Evolutionary conservation across 2,888 invertebrate genomes (phyloP).

Genomic region (Machimus rusticus): DNA sequence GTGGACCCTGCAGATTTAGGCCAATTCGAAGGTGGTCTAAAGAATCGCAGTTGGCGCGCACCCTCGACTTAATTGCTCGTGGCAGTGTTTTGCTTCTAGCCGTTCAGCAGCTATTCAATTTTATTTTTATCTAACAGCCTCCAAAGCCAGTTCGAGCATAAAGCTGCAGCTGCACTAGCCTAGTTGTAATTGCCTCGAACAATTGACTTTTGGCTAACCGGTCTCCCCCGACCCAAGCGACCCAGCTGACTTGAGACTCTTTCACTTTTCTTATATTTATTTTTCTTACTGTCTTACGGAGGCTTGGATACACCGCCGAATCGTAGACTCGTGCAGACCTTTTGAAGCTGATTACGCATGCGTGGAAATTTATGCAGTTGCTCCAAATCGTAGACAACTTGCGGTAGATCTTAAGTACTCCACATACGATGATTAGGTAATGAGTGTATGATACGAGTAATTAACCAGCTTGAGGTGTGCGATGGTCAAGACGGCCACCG

Average conservation of each 20-base stretch:
- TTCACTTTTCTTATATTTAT: constrained; percentile 21
- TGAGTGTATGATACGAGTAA: neutral
- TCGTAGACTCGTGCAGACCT: neutral
- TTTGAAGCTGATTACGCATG: constrained; percentile 17
- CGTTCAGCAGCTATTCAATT: neutral
- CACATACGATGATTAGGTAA: neutral
- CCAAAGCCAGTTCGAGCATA: neutral
- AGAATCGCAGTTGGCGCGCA: neutral
- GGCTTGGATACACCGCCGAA: neutral
- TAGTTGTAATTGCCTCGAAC: neutral
- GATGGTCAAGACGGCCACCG: neutral
- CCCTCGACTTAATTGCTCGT: neutral
- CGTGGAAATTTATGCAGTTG: constrained; percentile 38
- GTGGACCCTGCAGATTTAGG: neutral
- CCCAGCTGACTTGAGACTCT: neutral
- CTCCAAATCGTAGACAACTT: constrained; percentile 40
- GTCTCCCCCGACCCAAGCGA: neutral
- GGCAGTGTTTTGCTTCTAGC: neutral
- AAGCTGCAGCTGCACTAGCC: neutral
- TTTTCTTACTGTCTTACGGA: neutral
- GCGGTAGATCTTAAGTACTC: neutral
- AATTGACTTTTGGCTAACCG: neutral
- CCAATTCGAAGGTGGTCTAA: neutral
- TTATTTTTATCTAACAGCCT: neutral
- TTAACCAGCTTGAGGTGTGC: neutral